These are phyloP conservation scores for Pontoporia blainvillei DNA, from an alignment of 2,113 vertebrate genomes.

Conservation along the genomic window DNA sequence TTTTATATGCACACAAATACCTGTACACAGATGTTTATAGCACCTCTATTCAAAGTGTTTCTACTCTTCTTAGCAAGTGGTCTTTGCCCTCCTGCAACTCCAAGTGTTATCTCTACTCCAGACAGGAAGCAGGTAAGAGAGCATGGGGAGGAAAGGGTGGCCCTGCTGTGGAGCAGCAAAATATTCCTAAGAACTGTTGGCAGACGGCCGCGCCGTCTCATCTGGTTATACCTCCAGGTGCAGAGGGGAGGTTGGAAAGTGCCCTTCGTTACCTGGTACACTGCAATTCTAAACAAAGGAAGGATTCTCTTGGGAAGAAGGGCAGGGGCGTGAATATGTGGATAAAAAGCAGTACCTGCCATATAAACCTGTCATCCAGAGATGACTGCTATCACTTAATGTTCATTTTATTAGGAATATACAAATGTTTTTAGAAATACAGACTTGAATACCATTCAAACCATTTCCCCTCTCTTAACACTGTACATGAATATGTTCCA, in stretches of 20 bases:
- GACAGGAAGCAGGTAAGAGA: not conserved
- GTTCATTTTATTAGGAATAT: not conserved
- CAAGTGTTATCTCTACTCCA: not conserved
- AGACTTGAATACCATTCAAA: not conserved
- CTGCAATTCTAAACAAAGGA: not conserved
- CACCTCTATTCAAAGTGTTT: not conserved
- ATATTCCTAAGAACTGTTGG: fast-evolving
- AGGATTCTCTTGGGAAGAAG: not conserved
- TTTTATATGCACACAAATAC: not conserved
- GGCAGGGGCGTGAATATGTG: fast-evolving
- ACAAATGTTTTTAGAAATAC: not conserved
- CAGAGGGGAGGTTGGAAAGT: not conserved
- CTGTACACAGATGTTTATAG: not conserved
- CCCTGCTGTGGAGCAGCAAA: not conserved
- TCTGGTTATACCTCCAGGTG: fast-evolving
- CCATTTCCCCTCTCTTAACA: not conserved
- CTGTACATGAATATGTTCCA: not conserved
- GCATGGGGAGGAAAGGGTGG: not conserved
- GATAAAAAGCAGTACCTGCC: not conserved
- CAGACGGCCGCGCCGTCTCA: too few relatives aligned
- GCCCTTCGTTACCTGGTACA: too few relatives aligned
- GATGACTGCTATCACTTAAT: too few relatives aligned
- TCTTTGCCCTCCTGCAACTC: not conserved
- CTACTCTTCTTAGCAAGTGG: not conserved
- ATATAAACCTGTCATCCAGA: not conserved